Evolutionary conservation across 2,888 invertebrate genomes (phyloP).

Genomic region (Fragum fragum): DNA sequence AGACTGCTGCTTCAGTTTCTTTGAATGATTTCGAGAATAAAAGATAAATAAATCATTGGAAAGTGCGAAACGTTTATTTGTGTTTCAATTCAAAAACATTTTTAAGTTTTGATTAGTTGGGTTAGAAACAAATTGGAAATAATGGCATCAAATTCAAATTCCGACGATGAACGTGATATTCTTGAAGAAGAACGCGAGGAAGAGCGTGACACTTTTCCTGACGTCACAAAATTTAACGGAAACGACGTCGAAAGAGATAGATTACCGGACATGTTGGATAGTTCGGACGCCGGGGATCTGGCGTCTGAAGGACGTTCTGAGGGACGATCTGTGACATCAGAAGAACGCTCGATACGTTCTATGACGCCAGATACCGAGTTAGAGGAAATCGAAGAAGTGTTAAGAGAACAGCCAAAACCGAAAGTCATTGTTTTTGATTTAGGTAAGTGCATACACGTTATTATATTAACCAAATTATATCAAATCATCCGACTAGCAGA

Average conservation of each 20-base stretch:
- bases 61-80: neutral
- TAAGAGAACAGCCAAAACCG: slow-evolving; percentile 67
- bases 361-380: slow-evolving; percentile 59
- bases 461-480: no score
- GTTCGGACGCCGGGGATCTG: slow-evolving; percentile 55
- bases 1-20: neutral
- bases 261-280: slow-evolving; percentile 59
- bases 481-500: no score
- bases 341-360: slow-evolving; percentile 61
- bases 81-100: neutral
- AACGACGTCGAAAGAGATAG: slow-evolving; percentile 55
- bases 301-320: slow-evolving; percentile 57
- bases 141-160: slow-evolving; percentile 33
- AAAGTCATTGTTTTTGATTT: slow-evolving; percentile 75
- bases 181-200: slow-evolving; percentile 28
- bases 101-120: neutral
- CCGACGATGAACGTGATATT: slow-evolving; percentile 34
- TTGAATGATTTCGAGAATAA: slow-evolving; percentile 5
- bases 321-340: slow-evolving; percentile 62
- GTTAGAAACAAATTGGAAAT: slow-evolving; percentile 1
- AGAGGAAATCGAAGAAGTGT: slow-evolving; percentile 56
- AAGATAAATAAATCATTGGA: neutral
- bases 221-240: slow-evolving; percentile 25
- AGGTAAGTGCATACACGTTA: slow-evolving; percentile 68
- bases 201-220: slow-evolving; percentile 29